A percentile compares a stretch with the other conserved stretches of the same genome.
Conservation (phyloP, 2,113 vertebrate genomes). For the Oncorhynchus tshawytscha region DNA sequence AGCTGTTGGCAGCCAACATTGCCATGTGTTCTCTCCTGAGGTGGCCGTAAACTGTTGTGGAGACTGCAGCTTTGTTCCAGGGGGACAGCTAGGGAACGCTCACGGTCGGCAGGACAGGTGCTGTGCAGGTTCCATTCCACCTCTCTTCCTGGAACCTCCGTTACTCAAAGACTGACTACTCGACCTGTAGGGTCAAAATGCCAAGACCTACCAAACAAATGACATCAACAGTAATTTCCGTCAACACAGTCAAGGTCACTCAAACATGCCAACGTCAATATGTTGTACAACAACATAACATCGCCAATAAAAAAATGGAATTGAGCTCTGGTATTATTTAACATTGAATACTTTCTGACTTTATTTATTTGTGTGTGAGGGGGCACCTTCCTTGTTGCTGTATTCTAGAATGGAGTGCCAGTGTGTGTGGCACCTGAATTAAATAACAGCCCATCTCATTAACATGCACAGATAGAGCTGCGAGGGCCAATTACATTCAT, state of each 20-base stretch:
- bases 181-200: neutral
- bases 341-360: conserved; percentile 46
- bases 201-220: conserved; percentile 15
- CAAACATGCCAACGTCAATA: neutral
- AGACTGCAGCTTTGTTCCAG: conserved; percentile 54
- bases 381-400: conserved; percentile 61
- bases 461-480: conserved; percentile 78
- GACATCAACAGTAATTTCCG: conserved; percentile 4
- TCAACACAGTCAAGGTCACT: conserved; percentile 24
- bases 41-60: conserved; percentile 51
- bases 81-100: conserved; percentile 43
- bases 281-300: conserved; percentile 9
- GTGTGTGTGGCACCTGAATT: conserved; percentile 68
- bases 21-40: conserved; percentile 52
- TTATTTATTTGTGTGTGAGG: neutral
- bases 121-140: conserved; percentile 45
- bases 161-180: neutral
- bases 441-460: conserved; percentile 78
- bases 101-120: conserved; percentile 45
- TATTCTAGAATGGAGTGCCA: conserved; percentile 56
- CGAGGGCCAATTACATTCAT: conserved; percentile 80
- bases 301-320: conserved; percentile 23
- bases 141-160: conserved; percentile 4
- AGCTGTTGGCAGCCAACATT: conserved; percentile 49
- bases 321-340: conserved; percentile 10